phyloP scores from a whole-genome alignment of 1,140 invertebrate genomes.

The Lordiphosa stackelbergi region DNA sequence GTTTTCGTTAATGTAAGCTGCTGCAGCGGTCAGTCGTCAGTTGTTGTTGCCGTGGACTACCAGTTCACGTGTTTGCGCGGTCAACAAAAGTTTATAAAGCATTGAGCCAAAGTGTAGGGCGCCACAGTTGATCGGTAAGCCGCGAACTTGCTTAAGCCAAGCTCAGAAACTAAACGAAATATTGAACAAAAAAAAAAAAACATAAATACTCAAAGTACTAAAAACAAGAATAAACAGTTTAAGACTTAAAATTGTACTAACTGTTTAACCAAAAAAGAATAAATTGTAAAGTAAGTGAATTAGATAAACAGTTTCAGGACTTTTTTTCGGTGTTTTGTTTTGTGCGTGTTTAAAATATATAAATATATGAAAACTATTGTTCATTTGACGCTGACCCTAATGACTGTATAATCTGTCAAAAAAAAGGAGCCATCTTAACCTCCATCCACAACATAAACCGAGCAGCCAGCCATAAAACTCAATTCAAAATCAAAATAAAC shows the following conservation, averaged over 20 bases:
- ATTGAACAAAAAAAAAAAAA: background rate
- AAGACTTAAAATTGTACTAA: background rate
- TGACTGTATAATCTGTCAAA: background rate
- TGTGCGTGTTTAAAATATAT: too few relatives aligned
- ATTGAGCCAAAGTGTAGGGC: slow-evolving; percentile 46
- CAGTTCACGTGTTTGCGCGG: slow-evolving; percentile 58
- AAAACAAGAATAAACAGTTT: background rate
- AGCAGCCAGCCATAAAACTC: slow-evolving; percentile 25
- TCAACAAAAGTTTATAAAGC: slow-evolving; percentile 60
- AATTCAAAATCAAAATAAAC: slow-evolving; percentile 27
- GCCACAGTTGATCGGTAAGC: slow-evolving; percentile 56
- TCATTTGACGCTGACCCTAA: background rate
- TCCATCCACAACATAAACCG: slow-evolving; percentile 25
- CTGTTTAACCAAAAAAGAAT: too few relatives aligned
- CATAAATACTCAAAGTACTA: background rate
- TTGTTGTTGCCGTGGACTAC: slow-evolving; percentile 30
- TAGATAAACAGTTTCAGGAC: too few relatives aligned
- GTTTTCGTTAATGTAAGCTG: slow-evolving; percentile 19
- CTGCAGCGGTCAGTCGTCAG: slow-evolving; percentile 1
- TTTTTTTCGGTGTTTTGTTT: too few relatives aligned
- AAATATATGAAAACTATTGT: background rate
- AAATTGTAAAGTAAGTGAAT: too few relatives aligned
- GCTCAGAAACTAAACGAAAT: slow-evolving; percentile 32
- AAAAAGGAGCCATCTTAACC: slow-evolving; percentile 5
- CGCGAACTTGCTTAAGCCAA: slow-evolving; percentile 49